These are phyloP conservation scores for Gari tellinella DNA, from an alignment of 2,888 invertebrate genomes.

Conservation along the genomic window DNA sequence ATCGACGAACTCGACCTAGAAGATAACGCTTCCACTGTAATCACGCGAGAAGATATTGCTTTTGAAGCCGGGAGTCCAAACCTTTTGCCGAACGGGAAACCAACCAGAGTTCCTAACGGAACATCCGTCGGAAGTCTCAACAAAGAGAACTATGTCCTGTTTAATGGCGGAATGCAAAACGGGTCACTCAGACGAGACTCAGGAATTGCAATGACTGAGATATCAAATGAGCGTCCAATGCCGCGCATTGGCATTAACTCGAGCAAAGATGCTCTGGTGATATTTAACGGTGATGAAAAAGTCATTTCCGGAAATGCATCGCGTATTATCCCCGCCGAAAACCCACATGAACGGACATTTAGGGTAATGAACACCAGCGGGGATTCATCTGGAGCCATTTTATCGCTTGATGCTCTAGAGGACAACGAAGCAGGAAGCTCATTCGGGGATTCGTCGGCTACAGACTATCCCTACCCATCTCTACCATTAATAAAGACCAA, in stretches of 20 bases:
- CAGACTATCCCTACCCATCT: slow-evolving; percentile 40
- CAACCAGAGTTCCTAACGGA: neutral
- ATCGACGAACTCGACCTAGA: slow-evolving; percentile 42
- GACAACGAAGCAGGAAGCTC: slow-evolving; percentile 24
- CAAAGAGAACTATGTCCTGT: neutral
- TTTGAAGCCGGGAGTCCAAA: slow-evolving; percentile 50
- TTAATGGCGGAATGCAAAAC: slow-evolving; percentile 1
- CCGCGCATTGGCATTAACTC: slow-evolving; percentile 37
- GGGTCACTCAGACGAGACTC: slow-evolving; percentile 33
- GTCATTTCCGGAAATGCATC: slow-evolving; percentile 57
- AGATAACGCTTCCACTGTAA: slow-evolving; percentile 26
- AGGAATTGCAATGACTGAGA: slow-evolving; percentile 21
- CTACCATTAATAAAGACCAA: slow-evolving; percentile 48
- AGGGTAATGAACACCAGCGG: slow-evolving; percentile 9
- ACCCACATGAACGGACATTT: slow-evolving; percentile 17
- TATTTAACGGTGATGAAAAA: slow-evolving; percentile 57
- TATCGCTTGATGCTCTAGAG: slow-evolving; percentile 40
- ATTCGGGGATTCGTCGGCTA: slow-evolving; percentile 26
- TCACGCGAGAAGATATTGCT: slow-evolving; percentile 51
- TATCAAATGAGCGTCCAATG: slow-evolving; percentile 26
- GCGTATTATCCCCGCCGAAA: slow-evolving; percentile 42
- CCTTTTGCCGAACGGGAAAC: slow-evolving; percentile 32
- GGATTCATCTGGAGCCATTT: neutral
- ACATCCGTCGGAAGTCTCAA: slow-evolving; percentile 7
- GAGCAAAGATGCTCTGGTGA: slow-evolving; percentile 49